Base-by-base conservation (phyloP, 2,888 invertebrate species). In the Drosophila aldrichi region DNA sequence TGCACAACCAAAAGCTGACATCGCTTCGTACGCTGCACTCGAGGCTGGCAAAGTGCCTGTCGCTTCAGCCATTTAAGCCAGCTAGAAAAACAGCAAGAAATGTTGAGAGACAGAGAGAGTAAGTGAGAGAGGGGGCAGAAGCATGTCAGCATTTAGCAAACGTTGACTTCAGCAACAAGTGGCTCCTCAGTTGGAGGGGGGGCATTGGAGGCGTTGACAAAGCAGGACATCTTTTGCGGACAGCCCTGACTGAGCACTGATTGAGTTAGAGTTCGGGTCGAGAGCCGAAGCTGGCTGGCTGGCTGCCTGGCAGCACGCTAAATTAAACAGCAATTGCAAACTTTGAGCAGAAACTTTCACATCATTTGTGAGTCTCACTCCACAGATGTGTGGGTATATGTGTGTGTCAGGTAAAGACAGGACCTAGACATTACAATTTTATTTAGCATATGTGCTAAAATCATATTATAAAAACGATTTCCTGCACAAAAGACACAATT, bases 281-380 rank as follows among this genome's bases (percentile, higher is more conserved):
- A 58, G 63, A 43, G 62, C 40, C n/a, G 57, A 44, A 40, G 36
- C 40, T 40, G 38, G n/a, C 52, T 40, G 22, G 54, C 59, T 38
- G 38, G 16, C 51, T 38, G 22, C 51, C 60, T 70, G 75, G 80
- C 85, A 82, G 82, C 85, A 90, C 85, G 91, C 79, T 79, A 89
- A 91, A 91, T 91, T 91, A 89, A 91, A 87, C 90, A 88, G 88
- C 91, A 91, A 91, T 90, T 88, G 90, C 82, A 87, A 91, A 91
- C 89, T 90, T 91, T 91, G 85, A 70, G 77, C 79, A 72, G 66
- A 77, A 79, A 77, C 87, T 84, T 86, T 75, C 60, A 74, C 61
- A 80, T 89, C 84, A 86, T 81, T 88, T 83, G 74, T 75, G 56
- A 70, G 57, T 65, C 64, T 41, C 58, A 57, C 41, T 16, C 25